Evolutionary conservation across 2,888 invertebrate genomes (phyloP), one percentile per base, ranked within the genome.

Genomic region (Brenthis ino): DNA sequence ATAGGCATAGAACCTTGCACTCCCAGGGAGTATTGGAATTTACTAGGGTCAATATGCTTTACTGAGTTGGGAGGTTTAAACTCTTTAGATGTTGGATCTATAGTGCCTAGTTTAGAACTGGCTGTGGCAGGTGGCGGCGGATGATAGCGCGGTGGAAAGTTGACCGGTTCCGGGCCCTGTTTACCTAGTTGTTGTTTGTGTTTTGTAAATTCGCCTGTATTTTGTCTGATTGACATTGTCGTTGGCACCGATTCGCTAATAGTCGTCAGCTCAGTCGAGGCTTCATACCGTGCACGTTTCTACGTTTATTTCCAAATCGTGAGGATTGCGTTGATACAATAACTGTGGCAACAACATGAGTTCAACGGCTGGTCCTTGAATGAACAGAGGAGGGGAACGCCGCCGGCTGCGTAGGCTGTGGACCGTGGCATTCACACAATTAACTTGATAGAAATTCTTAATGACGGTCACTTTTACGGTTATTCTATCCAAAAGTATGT

Each of bases 91-190:
- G 93, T 82, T 77, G 93, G 82, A 80, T 93, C 91, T 82, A 94
- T 93, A 87, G 95, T 95, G 77, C 95, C 89, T 81, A 95, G 94
- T 72, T 95, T 95, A 72, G 94, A 93, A 74, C 93, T 93, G 76
- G 90, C 88, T 70, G 94, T 93, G 76, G 96, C 96, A 82, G 94
- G 94, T 76, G 96, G 96, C 73, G 95, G 95, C 79, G 96, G 96
- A 85, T 96, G 96, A 89, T 97, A 96, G 75, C 96, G 94, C 79
- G 96, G 96, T 80, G 96, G 96, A 88, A 91, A 92, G 89, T 87
- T 89, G 89, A 91, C 91, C 89, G 90, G 91, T 90, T 92, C 92
- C 75, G 89, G 82, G 81, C 88, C 91, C 85, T 90, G 92, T 90
- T 91, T 92, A 85, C 91, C 90, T 89, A 91, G 85, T 92, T 91